Evolutionary conservation across 2,113 vertebrate species (phyloP).

Genomic region (Triplophysa tibetana): DNA sequence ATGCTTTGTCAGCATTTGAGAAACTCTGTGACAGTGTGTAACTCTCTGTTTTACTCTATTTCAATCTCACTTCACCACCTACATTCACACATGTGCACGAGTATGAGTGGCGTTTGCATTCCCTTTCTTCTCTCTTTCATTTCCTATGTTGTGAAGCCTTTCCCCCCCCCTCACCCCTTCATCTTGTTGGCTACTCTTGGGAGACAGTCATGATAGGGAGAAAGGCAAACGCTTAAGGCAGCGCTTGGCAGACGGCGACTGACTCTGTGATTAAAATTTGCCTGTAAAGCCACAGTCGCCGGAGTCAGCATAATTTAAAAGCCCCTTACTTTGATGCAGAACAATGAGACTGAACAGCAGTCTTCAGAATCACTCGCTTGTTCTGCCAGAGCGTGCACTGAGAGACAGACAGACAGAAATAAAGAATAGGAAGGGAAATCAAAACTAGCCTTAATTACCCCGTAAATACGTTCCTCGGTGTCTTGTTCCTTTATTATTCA

Average conservation of each 20-base stretch:
- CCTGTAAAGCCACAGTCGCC: constrained; percentile 48
- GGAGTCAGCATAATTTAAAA: constrained; percentile 58
- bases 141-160: constrained; percentile 34
- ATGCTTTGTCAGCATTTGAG: too few relatives aligned
- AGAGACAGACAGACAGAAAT: constrained; percentile 13
- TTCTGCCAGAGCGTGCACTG: constrained; percentile 39
- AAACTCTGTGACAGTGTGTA: neutral
- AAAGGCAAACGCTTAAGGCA: constrained; percentile 42
- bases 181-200: constrained; percentile 30
- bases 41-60: neutral
- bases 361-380: constrained; percentile 45
- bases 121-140: constrained; percentile 15
- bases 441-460: constrained; percentile 52
- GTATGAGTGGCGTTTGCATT: neutral
- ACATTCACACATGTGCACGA: constrained; percentile 9
- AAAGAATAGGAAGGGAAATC: constrained; percentile 43
- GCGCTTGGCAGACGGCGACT: constrained; percentile 50
- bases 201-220: constrained; percentile 40
- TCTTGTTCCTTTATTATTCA: constrained; percentile 44
- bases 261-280: constrained; percentile 56
- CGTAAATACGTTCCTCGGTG: constrained; percentile 47
- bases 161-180: constrained; percentile 6
- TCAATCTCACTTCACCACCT: constrained; percentile 11
- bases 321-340: constrained; percentile 53
- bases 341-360: constrained; percentile 54